These are phyloP conservation scores for Euura lappo DNA, from an alignment of 1,140 invertebrate genomes.

Conservation along the genomic window DNA sequence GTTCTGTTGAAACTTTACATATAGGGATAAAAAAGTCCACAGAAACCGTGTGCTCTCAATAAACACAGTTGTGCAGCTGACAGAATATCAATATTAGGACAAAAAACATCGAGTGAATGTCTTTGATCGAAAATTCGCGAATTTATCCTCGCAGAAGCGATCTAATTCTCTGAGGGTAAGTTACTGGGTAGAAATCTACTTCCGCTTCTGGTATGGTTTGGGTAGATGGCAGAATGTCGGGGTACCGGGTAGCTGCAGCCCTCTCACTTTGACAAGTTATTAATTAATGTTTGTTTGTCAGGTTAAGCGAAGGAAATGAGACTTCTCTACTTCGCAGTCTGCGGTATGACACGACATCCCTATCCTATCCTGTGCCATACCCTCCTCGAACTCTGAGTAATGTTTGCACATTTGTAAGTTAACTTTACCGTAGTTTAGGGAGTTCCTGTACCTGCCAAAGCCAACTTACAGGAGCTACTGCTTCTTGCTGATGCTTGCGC, in stretches of 20 bases:
- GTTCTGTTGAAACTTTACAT: no score
- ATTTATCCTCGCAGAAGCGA: no score
- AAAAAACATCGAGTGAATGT: no score
- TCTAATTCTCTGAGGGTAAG: no score
- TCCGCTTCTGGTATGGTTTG: background rate
- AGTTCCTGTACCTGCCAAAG: background rate
- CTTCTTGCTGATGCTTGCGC: background rate
- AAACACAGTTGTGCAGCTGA: no score
- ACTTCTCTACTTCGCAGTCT: background rate
- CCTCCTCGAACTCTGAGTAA: background rate
- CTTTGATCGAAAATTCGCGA: no score
- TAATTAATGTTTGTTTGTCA: slow-evolving; percentile 23
- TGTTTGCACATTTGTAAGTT: background rate
- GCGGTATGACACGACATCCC: background rate
- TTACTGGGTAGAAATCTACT: background rate
- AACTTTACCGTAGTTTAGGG: background rate
- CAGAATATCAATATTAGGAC: no score
- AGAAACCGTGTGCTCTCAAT: no score
- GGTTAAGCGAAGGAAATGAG: slow-evolving; percentile 3
- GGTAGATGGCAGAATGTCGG: no score
- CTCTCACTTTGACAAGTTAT: slow-evolving; percentile 19
- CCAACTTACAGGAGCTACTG: background rate
- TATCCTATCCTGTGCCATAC: no score
- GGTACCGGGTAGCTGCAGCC: background rate
- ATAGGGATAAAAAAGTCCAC: no score